These are phyloP conservation scores for Pollenia amentaria DNA, from an alignment of 2,888 invertebrate species.

Conservation along the genomic window DNA sequence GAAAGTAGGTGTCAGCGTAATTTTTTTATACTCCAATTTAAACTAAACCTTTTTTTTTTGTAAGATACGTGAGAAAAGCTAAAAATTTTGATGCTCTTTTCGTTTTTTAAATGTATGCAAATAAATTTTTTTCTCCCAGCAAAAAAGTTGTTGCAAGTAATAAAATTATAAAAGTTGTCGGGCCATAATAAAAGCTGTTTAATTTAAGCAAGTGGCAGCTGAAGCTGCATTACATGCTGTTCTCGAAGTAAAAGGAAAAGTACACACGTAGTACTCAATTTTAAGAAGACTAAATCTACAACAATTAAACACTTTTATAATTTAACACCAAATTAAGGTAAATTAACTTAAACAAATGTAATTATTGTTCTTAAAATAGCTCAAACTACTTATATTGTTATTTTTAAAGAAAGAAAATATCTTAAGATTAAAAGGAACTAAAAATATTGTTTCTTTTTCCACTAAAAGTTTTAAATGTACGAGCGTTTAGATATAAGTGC, in stretches of 20 bases:
- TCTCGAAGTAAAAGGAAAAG: constrained; percentile 18
- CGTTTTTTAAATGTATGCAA: background rate
- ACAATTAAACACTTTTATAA: constrained; percentile 18
- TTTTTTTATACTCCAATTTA: constrained; percentile 27
- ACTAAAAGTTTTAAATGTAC: too few species aligned
- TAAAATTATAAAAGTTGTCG: constrained; percentile 35
- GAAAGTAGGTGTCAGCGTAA: background rate
- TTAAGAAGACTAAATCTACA: constrained; percentile 40
- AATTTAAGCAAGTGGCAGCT: constrained; percentile 30
- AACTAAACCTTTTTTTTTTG: constrained; percentile 42
- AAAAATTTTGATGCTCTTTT: constrained; percentile 1
- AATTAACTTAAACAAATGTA: constrained; percentile 27
- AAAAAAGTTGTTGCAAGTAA: constrained; percentile 26
- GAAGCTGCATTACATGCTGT: background rate
- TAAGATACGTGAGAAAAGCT: constrained; percentile 32
- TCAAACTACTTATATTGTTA: too few species aligned
- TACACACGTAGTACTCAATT: constrained; percentile 27
- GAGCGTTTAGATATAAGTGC: too few species aligned
- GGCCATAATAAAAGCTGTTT: constrained; percentile 45
- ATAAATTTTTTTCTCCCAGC: constrained; percentile 5
- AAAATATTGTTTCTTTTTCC: too few species aligned
- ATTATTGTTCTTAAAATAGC: background rate
- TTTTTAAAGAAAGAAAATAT: too few species aligned
- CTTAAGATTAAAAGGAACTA: too few species aligned
- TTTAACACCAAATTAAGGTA: constrained; percentile 60